Evolutionary conservation across 1,140 invertebrate species (phyloP).

Genomic region (Nebria ingens): DNA sequence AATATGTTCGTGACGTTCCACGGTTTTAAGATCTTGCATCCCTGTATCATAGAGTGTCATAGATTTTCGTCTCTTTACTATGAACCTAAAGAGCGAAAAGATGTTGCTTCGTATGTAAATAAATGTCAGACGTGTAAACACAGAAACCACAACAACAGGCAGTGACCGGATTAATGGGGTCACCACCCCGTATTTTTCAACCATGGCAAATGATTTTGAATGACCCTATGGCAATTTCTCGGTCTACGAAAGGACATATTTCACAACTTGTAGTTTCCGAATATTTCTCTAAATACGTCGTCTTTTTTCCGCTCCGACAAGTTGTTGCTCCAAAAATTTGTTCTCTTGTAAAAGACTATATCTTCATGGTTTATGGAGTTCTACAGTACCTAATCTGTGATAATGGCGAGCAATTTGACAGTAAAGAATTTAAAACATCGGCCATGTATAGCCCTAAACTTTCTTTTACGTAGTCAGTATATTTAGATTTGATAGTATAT

Average conservation of each 20-base stretch:
- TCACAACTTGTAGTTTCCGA: slow-evolving; percentile 12
- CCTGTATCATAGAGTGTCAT: too few species aligned
- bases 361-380: slow-evolving; percentile 11
- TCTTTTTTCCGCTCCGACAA: slow-evolving; percentile 10
- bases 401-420: slow-evolving; percentile 11
- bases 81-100: too few species aligned
- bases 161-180: not conserved
- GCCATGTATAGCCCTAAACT: too few species aligned
- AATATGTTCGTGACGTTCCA: too few species aligned
- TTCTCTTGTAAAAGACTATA: slow-evolving; percentile 10
- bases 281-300: slow-evolving; percentile 9
- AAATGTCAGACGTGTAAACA: not conserved
- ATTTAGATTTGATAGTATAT: too few species aligned
- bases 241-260: slow-evolving; percentile 8
- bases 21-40: too few species aligned
- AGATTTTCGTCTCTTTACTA: too few species aligned
- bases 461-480: too few species aligned
- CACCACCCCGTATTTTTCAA: not conserved
- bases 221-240: slow-evolving; percentile 11
- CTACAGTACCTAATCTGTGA: slow-evolving; percentile 11
- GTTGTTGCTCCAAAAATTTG: not conserved
- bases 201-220: slow-evolving; percentile 11
- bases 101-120: not conserved
- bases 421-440: slow-evolving; percentile 9
- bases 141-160: not conserved